phyloP scores from a whole-genome alignment of 1,140 invertebrate genomes.

The Drosophila subpulchrella region DNA sequence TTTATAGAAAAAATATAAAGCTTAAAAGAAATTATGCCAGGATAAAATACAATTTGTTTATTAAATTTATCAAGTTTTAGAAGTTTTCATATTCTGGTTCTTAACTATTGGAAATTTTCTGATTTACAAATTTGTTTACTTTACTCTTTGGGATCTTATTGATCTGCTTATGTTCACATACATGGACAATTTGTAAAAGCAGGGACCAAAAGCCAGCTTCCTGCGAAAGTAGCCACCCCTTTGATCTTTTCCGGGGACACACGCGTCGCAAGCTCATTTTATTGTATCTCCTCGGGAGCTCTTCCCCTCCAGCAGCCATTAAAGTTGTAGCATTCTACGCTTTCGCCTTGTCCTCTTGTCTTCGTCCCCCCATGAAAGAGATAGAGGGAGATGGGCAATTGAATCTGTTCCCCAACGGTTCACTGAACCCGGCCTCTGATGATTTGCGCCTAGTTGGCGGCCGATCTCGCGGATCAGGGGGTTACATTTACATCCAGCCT shows the following conservation, averaged over 20 bases:
- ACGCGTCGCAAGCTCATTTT: slow-evolving; percentile 30
- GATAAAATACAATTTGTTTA: no score
- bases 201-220: no score
- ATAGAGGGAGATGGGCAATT: slow-evolving; percentile 31
- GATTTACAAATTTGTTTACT: no score
- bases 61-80: no score
- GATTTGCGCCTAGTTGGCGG: slow-evolving; percentile 67
- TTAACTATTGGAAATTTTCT: no score
- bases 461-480: slow-evolving; percentile 61
- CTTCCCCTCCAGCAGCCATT: slow-evolving; percentile 45
- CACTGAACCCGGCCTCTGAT: slow-evolving; percentile 69
- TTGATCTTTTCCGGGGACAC: slow-evolving; percentile 13
- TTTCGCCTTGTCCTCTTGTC: slow-evolving; percentile 32
- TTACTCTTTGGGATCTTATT: not conserved
- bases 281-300: slow-evolving; percentile 21
- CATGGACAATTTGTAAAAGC: slow-evolving; percentile 2
- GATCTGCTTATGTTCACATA: no score
- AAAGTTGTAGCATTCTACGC: slow-evolving; percentile 70
- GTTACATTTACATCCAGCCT: slow-evolving; percentile 53
- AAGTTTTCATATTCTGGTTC: no score
- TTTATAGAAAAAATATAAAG: no score
- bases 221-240: not conserved
- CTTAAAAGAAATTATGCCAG: no score
- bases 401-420: slow-evolving; percentile 53
- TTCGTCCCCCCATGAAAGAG: slow-evolving; percentile 36